Base-by-base conservation (phyloP, 2,113 vertebrate species). In the Mesoclemmys tuberculata region DNA sequence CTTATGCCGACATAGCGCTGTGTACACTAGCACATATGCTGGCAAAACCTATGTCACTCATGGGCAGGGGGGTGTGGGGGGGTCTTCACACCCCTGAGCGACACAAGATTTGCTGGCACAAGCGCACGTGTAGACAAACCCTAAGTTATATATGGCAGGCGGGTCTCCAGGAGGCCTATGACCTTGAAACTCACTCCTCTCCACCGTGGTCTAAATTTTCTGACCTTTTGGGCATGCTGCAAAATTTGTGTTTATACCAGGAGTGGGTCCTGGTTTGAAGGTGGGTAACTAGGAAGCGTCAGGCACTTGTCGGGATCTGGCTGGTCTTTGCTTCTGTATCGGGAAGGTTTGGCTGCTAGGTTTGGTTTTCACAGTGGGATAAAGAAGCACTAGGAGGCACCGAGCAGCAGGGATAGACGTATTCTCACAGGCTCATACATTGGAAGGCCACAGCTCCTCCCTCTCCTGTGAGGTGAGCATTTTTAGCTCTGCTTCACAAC, bases 401-500 rank as follows among this genome's bases (percentile, higher is more conserved):
- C 85, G 71, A 85, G 16, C 18, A 19, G 8, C 35, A 18, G 64
- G 64, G 35, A 18, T n/a, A n/a, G 64, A 68, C 4, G n/a, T 35
- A 18, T 64, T n/a, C 16, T 85, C 77, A 87, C 77, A 78, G 89
- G 87, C 93, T 8, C 35, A n/a, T 10, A 68, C 35, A 68, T 21
- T n/a, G 64, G 64, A 68, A 68, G 19, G n/a, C 9, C 64, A 16
- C 64, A 18, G 4, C 64, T 68, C 31, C 18, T 2, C 4, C 8
- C 6, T 35, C 58, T 35, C 61, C 16, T 94, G 92, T 95, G 95
- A 96, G 95, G 92, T 86, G 83, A 91, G 78, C 90, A 80, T 89
- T 92, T 90, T 94, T 97, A 89, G 94, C 94, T 96, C 95, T 94
- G 81, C 95, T 94, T 95, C 84, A 64, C 93, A 93, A 91, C 87